These are phyloP conservation scores for Anthrax anthrax DNA, from an alignment of 2,888 invertebrate genomes.

Conservation along the genomic window DNA sequence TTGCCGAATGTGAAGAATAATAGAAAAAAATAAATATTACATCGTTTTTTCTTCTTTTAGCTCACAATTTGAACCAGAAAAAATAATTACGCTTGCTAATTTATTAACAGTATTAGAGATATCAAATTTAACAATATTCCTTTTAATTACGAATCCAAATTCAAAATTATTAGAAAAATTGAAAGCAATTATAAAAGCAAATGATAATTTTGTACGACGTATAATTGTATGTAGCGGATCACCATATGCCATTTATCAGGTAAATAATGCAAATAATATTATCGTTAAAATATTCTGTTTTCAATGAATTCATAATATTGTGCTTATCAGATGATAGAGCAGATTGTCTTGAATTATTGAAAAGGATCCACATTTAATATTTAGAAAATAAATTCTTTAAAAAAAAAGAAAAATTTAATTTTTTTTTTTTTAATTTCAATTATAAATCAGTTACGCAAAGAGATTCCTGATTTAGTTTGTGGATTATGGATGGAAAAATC, in stretches of 20 bases:
- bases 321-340: too few relatives aligned
- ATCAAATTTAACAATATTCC: constrained; percentile 25
- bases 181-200: constrained; percentile 21
- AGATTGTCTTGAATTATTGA: too few relatives aligned
- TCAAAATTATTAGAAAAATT: constrained; percentile 26
- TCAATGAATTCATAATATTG: too few relatives aligned
- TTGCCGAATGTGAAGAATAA: too few relatives aligned
- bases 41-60: constrained; percentile 13
- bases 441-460: constrained; percentile 25
- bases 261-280: constrained; percentile 8
- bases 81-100: constrained; percentile 25
- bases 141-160: constrained; percentile 28
- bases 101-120: constrained; percentile 25
- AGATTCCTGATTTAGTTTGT: constrained; percentile 30
- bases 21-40: too few relatives aligned
- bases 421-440: too few relatives aligned
- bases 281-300: too few relatives aligned
- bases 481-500: constrained; percentile 33
- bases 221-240: constrained; percentile 30
- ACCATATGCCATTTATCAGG: constrained; percentile 32
- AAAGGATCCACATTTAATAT: too few relatives aligned
- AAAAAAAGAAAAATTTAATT: not conserved
- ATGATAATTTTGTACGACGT: constrained; percentile 24
- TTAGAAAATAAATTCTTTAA: too few relatives aligned
- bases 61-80: constrained; percentile 30